A percentile compares a stretch with the other conserved stretches of the same genome.
phyloP scores from a whole-genome alignment of 2,888 invertebrate species.

The Hybos culiciformis region DNA sequence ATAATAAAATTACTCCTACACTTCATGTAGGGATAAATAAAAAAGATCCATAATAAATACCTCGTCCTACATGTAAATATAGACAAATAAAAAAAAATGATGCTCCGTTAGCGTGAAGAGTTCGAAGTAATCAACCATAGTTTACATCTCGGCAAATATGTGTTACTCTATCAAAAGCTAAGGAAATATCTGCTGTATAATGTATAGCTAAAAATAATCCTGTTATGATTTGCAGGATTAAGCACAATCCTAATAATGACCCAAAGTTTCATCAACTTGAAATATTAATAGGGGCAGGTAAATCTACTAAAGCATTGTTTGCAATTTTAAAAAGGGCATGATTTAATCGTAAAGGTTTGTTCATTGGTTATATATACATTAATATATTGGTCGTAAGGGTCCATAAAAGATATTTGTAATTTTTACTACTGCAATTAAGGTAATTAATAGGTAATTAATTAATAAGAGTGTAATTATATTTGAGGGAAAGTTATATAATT shows the following conservation, averaged over 20 bases:
- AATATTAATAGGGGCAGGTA: conserved; percentile 49
- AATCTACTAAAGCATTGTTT: conserved; percentile 43
- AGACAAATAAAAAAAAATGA: conserved; percentile 59
- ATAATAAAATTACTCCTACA: conserved; percentile 49
- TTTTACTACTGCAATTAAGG: conserved; percentile 43
- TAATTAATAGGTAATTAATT: conserved; percentile 46
- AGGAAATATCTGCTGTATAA: conserved; percentile 46
- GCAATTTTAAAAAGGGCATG: conserved; percentile 43
- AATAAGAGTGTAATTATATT: conserved; percentile 39
- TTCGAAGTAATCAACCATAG: conserved; percentile 52
- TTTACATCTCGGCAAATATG: conserved; percentile 60
- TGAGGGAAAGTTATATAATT: conserved; percentile 41
- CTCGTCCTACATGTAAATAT: conserved; percentile 54
- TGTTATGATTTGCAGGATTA: conserved; percentile 51
- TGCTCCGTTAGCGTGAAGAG: conserved; percentile 55
- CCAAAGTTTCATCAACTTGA: conserved; percentile 56
- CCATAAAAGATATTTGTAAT: conserved; percentile 42
- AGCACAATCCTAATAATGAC: conserved; percentile 46
- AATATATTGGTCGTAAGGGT: conserved; percentile 38
- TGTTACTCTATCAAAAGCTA: conserved; percentile 51
- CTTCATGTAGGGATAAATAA: conserved; percentile 46
- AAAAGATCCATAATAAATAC: conserved; percentile 43
- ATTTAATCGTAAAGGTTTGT: conserved; percentile 35
- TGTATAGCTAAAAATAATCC: conserved; percentile 58
- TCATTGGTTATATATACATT: too few species aligned